Percentiles rank a stretch among this genome's conserved stretches.
Conservation (phyloP, 2,113 vertebrate species). For the Dolichotis patagonum region DNA sequence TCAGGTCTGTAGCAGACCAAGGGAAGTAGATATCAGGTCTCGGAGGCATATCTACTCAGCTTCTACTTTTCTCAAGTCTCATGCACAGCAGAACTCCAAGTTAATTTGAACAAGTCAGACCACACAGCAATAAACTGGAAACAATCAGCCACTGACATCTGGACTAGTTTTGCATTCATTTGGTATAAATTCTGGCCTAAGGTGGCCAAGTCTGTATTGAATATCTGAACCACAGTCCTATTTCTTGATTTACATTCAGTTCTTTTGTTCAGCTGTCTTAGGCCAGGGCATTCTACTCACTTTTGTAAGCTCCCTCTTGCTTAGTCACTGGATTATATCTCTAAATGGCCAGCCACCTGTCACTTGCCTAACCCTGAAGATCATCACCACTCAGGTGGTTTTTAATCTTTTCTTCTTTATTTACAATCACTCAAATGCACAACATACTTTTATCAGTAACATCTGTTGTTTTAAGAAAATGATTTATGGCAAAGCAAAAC, state of each 20-base stretch:
- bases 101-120: slow-evolving; percentile 23
- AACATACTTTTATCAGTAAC: background rate
- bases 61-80: background rate
- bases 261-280: background rate
- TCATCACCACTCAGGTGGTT: background rate
- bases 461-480: slow-evolving; percentile 22
- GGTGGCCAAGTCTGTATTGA: background rate
- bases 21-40: background rate
- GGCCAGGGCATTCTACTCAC: background rate
- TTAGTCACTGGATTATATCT: slow-evolving; percentile 17
- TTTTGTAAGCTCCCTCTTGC: slow-evolving; percentile 45
- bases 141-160: background rate
- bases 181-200: background rate
- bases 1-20: background rate
- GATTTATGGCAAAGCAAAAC: background rate
- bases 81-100: background rate
- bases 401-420: slow-evolving; percentile 27
- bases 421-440: background rate
- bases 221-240: background rate
- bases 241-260: slow-evolving; percentile 8
- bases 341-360: background rate
- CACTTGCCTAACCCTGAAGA: slow-evolving; percentile 44
- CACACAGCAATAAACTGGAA: background rate
- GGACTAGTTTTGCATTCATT: background rate
- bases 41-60: background rate